These are phyloP conservation scores for Sitta carolinensis DNA, from an alignment of 2,797 vertebrate species.

Conservation along the genomic window DNA sequence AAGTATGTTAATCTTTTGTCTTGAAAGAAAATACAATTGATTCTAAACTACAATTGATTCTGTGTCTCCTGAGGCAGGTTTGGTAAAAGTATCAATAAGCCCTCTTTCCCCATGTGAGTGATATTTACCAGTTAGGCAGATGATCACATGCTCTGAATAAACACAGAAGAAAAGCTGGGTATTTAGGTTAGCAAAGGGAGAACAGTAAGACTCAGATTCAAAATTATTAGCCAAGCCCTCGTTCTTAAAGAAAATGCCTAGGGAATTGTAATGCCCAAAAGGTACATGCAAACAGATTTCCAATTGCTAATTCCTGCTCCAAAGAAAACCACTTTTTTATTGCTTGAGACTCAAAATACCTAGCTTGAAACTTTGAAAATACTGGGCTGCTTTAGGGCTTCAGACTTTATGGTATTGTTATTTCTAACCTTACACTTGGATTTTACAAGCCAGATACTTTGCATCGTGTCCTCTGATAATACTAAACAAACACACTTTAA, in stretches of 20 bases:
- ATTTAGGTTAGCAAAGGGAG: neutral
- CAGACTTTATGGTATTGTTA: neutral
- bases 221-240: neutral
- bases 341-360: neutral
- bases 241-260: neutral
- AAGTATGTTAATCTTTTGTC: neutral
- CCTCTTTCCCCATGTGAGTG: neutral
- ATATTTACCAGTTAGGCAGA: neutral
- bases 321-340: neutral
- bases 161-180: neutral
- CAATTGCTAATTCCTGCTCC: neutral
- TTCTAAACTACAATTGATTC: neutral
- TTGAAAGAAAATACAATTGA: neutral
- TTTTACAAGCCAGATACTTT: neutral
- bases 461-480: neutral
- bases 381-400: neutral
- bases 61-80: neutral
- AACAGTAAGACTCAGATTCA: neutral
- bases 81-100: neutral
- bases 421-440: neutral
- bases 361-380: neutral
- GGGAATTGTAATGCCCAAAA: neutral
- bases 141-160: neutral
- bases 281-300: neutral
- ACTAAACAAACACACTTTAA: slow-evolving; percentile 18